Base-by-base conservation (phyloP, 2,797 vertebrate species). In the Pelobates cultripes region DNA sequence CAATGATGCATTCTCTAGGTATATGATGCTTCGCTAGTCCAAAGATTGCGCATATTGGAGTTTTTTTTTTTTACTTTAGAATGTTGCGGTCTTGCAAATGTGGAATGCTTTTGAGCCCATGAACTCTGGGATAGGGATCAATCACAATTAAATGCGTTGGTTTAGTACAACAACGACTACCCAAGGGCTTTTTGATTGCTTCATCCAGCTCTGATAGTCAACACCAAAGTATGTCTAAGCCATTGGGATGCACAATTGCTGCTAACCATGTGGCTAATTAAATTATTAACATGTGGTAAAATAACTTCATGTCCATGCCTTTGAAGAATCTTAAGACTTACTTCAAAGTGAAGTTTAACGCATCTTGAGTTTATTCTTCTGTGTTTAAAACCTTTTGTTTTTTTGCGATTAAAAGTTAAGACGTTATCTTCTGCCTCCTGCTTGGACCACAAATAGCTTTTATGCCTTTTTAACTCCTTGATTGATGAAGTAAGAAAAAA, bases 251-350 rank as follows among this genome's bases (percentile, higher is more conserved):
- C 84, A 87, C 89, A 92, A 92, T 85, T 83, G 86, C 3, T 88
- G 84, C 86, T 88, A 94, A 88, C 79, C 87, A 89, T 89, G 92
- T 9, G 70, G 90, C 86, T 91, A 90, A 91, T 92, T 91, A 89
- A 91, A 92, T 91, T 89, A 86, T 89, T 90, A 89, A 88, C 85
- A 88, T 88, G 87, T 90, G 90, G 90, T 89, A 91, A 90, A 91
- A 88, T 64, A 86, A 6, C 75, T 89, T 90, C 89, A 90, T 53
- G 14, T 55, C 87, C 85, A 88, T 90, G 90, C 86, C 90, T 92
- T 93, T 94, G 92, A 94, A 92, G 89, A 88, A 81, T 90, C 91
- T 87, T 89, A 91, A 89, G 90, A 91, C 86, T 87, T 89, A 89
- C 86, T 86, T 93, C 89, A 92, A 91, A 93, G 88, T 90, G 86